Evolutionary conservation across 2,888 invertebrate genomes (phyloP).

Genomic region (Spisula subtruncata): DNA sequence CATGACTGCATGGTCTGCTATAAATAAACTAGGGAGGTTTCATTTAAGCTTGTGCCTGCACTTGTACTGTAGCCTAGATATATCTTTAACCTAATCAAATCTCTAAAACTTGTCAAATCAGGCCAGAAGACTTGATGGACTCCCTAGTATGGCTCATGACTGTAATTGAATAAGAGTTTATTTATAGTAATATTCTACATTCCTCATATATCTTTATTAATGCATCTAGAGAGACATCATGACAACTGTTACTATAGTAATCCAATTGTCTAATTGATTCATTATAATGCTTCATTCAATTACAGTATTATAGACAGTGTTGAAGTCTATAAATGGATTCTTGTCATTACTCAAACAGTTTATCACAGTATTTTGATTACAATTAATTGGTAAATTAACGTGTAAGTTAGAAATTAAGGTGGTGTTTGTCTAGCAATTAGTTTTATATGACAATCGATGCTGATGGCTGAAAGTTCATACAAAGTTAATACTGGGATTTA

Average conservation of each 20-base stretch:
- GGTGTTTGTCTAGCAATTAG: constrained; percentile 11
- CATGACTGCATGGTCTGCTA: too few species aligned
- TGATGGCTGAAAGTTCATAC: not conserved
- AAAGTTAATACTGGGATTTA: not conserved
- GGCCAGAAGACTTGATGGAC: too few species aligned
- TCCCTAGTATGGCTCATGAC: too few species aligned
- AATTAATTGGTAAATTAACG: not conserved
- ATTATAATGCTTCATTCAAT: not conserved
- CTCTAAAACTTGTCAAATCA: too few species aligned
- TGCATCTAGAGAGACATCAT: not conserved
- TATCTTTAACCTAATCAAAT: too few species aligned
- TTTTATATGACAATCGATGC: constrained; percentile 20
- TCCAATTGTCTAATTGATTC: constrained; percentile 15
- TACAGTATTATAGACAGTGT: not conserved
- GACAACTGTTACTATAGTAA: not conserved
- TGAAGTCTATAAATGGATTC: not conserved
- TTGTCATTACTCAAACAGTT: not conserved
- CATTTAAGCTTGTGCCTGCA: too few species aligned
- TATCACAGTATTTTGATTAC: not conserved
- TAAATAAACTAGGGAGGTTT: too few species aligned
- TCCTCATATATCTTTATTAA: not conserved
- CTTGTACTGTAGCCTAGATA: too few species aligned
- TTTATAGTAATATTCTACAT: too few species aligned
- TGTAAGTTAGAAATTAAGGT: not conserved
- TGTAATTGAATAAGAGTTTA: not conserved